Evolutionary conservation across 2,113 vertebrate genomes (phyloP), one percentile per base, ranked within the genome.

Genomic region (Sisor rabdophorus): DNA sequence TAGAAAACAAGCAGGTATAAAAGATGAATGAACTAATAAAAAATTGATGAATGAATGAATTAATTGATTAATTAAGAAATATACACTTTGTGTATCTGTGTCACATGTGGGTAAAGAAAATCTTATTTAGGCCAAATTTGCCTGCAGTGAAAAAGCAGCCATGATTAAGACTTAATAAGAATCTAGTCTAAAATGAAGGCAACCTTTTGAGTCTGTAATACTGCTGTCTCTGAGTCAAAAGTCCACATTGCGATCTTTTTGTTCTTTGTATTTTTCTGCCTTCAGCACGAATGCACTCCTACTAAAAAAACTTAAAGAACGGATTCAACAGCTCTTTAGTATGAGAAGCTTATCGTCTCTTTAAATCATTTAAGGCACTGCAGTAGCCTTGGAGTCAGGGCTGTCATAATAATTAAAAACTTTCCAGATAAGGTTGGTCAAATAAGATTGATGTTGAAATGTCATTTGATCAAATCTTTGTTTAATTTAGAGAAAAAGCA

Each of bases 331-430:
- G 36, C 61, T 74, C 64, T 65, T 71, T 40, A 54, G 61, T 78
- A 78, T 78, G 70, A 73, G 61, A 72, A 72, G 59, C 73, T 65
- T 71, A 76, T 77, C 32, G 53, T 74, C 60, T 68, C 55, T 61
- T 56, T 71, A 73, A 78, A 63, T 74, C 24, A 75, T 78, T 78
- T 74, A 74, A 74, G 71, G 63, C 40, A 19, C 48, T 36, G 53
- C 71, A 28, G 48, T 53, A 58, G 64, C 55, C 26, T 69, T 47
- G 6, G 24, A 78, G 36, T 40, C 73, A 74, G 48, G 24, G 55
- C 40, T 58, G 30, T 28, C 17, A 68, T 59, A 60, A 59, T 75
- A 81, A 78, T 81, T 63, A 74, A 75, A 78, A 74, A 54, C 10
- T 52, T 71, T 78, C 64, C 12, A 59, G 12, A 77, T 40, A 2